Evolutionary conservation across 1,140 invertebrate species (phyloP), one percentile per base, ranked within the genome.

Genomic region (Pissodes strobi): DNA sequence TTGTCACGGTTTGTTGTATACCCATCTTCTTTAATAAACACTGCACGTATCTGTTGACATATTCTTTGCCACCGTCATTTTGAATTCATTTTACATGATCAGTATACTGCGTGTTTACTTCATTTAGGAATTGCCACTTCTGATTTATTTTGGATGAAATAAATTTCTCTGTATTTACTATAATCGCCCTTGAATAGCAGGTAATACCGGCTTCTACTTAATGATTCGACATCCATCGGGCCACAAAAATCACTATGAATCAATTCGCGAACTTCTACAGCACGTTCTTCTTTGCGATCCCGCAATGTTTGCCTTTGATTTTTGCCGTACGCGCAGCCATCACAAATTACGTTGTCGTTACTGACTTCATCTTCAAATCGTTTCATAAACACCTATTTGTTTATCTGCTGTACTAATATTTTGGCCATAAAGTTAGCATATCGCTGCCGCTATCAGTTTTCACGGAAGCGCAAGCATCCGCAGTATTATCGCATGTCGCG

Each of bases 191-290:
- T 78, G 38, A 79, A 74, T 13, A 71, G 68, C 1, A 75, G 27
- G 19, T 77, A 71, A 53, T 76, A 78, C 12, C 68, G 68, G 1
- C 64, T 67, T 21, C 73, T 74, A 34, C 77, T 74, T 13, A 71
- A 43, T 5, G 76, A 79, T 12, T 17, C 18, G 1, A 68, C 72
- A 49, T 73, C 69, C 73, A 79, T 78, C n/a, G 76, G 77, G 18
- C 79, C 79, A 69, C 76, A 79, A 5, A 80, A 43, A 69, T 81
- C 79, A 1, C 73, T 60, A 67, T 81, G 77, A 4, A 79, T 60
- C 22, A 70, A 12, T 23, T 63, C 57, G 5, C 48, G 10, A 52
- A 39, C 22, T 45, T 55, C 37, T 21, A 2, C 55, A n/a, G 67
- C 52, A 21, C 57, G 45, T 5, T 21, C 21, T 23, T 45, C n/a